Percentiles rank a stretch among this genome's conserved stretches.
Evolutionary conservation across 1,140 invertebrate species (phyloP).

Genomic region (Penaeus indicus): DNA sequence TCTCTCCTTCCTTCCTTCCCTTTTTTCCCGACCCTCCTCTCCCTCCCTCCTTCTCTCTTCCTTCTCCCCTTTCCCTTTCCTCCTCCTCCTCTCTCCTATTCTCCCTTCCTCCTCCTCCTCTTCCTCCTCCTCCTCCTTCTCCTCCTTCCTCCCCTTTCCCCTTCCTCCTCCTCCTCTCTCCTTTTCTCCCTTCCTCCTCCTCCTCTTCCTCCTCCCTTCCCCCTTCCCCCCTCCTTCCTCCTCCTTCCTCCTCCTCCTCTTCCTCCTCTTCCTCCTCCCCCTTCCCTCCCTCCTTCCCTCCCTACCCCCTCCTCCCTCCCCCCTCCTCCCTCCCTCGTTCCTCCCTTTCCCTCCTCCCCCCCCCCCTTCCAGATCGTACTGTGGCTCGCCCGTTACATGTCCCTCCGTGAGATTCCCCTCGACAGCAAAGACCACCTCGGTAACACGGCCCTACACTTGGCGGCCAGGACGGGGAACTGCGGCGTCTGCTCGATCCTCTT

Average conservation of each 20-base stretch:
- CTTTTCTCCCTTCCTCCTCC: not conserved
- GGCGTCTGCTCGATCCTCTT: too few species aligned
- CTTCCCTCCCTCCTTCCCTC: not conserved
- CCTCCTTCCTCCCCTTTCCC: not conserved
- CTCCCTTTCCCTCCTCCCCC: not conserved
- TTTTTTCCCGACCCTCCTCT: constrained; percentile 4
- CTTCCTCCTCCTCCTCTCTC: constrained; percentile 1
- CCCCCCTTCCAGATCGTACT: constrained; percentile 3
- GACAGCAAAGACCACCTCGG: too few species aligned
- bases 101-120: not conserved
- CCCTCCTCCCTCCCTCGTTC: not conserved
- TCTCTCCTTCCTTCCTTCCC: too few species aligned
- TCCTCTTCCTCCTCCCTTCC: too few species aligned
- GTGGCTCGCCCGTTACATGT: not conserved
- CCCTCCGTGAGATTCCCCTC: too few species aligned
- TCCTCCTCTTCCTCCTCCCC: not conserved
- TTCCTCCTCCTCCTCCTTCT: not conserved
- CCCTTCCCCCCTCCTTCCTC: too few species aligned
- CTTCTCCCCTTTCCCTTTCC: not conserved
- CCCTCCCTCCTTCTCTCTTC: constrained; percentile 2
- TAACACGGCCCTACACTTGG: too few species aligned
- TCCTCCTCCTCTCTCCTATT: too few species aligned
- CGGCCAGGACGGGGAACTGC: too few species aligned
- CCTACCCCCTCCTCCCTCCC: constrained; percentile 1
- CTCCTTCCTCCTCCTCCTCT: constrained; percentile 9